These are phyloP conservation scores for Macaria liturata DNA, from an alignment of 2,888 invertebrate genomes.

Conservation along the genomic window DNA sequence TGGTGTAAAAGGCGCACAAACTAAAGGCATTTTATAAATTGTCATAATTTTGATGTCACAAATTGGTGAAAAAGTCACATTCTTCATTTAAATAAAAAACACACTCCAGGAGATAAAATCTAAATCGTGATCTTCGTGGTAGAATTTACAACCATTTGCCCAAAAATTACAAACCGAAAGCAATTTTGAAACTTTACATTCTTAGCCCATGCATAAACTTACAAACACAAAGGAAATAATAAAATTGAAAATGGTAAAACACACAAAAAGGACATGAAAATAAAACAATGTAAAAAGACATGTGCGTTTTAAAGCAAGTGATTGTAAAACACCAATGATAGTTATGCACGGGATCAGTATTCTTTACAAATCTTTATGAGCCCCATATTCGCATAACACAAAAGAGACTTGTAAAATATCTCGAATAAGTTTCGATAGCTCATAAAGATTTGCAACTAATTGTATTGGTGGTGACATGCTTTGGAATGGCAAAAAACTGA, in stretches of 20 bases:
- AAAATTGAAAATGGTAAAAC: slow-evolving; percentile 42
- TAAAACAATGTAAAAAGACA: slow-evolving; percentile 29
- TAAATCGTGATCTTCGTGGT: slow-evolving; percentile 25
- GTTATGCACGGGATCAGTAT: slow-evolving; percentile 36
- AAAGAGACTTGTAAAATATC: too few species aligned
- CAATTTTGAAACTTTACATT: slow-evolving; percentile 34
- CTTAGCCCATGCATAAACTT: slow-evolving; percentile 50
- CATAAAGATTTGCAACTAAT: too few species aligned
- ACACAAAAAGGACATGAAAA: slow-evolving; percentile 44
- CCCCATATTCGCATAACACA: too few species aligned
- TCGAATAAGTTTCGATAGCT: too few species aligned
- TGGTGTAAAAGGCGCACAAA: too few species aligned
- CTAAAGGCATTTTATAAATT: background rate
- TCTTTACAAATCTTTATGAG: too few species aligned
- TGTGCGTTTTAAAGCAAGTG: slow-evolving; percentile 61
- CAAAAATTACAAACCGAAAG: slow-evolving; percentile 17
- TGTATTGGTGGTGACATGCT: slow-evolving; percentile 67
- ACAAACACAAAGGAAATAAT: slow-evolving; percentile 49
- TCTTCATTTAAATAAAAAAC: background rate
- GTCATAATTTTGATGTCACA: too few species aligned
- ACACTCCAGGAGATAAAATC: background rate
- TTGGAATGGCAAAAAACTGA: slow-evolving; percentile 43
- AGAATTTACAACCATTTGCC: slow-evolving; percentile 33
- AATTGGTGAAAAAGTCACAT: background rate
- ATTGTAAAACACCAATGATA: slow-evolving; percentile 54